A percentile compares a stretch with the other conserved stretches of the same genome.
Evolutionary conservation across 1,140 invertebrate genomes (phyloP).

Genomic region (Bombyx mandarina): DNA sequence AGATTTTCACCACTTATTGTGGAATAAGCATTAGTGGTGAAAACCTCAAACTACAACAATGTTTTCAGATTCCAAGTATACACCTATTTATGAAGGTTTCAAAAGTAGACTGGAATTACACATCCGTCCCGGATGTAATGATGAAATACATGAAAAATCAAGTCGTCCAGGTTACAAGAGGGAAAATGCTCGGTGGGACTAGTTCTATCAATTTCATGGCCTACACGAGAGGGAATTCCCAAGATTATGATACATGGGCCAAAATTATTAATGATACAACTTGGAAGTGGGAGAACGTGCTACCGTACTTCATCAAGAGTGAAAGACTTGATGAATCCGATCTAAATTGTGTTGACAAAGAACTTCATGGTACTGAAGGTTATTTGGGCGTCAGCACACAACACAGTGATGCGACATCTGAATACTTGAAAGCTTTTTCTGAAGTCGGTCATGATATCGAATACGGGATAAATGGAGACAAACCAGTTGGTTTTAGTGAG

Average conservation of each 20-base stretch:
- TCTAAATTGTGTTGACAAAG: neutral
- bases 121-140: neutral
- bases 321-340: neutral
- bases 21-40: no score
- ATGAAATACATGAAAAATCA: constrained; percentile 33
- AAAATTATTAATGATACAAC: constrained; percentile 68
- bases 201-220: constrained; percentile 84
- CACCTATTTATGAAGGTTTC: constrained; percentile 11
- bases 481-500: constrained; percentile 1
- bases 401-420: neutral
- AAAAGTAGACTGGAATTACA: neutral
- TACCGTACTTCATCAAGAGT: constrained; percentile 1
- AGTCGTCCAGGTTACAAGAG: constrained; percentile 75
- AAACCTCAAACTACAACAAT: constrained; percentile 1
- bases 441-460: constrained; percentile 2
- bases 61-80: constrained; percentile 26
- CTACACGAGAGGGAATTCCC: constrained; percentile 74
- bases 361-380: neutral
- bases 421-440: constrained; percentile 1
- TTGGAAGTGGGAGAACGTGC: constrained; percentile 74
- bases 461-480: neutral
- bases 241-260: constrained; percentile 74
- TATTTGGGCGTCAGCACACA: constrained; percentile 2
- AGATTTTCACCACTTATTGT: no score
- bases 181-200: constrained; percentile 79